Base-by-base conservation (phyloP, 2,113 vertebrate genomes). In the Erinaceus europaeus region DNA sequence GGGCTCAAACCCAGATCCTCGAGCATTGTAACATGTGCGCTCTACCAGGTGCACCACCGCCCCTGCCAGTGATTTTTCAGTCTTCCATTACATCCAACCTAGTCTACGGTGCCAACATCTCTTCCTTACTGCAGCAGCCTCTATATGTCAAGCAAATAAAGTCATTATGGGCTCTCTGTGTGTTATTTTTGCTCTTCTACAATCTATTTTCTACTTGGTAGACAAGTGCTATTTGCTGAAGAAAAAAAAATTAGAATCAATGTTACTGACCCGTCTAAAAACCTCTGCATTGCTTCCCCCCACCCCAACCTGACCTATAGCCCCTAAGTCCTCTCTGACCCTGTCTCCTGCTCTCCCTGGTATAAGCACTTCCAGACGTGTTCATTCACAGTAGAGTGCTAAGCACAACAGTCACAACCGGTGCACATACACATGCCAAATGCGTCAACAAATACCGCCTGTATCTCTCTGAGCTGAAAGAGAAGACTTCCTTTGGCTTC, bases 211-310 rank as follows among this genome's bases (percentile, higher is more conserved):
- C 27, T 74, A 46, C 18, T 53, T 25, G 80, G 17, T 36, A 17
- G 13, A 62, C 89, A 65, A 78, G 27, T 69, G 32, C 68, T 87
- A 65, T 32, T 78, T 65, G 69, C 71, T 82, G 69, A 84, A 84
- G n/a, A n/a, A n/a, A n/a, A 83, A 8, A 21, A 48, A 69, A 65
- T 79, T 25, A 64, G 34, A 86, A 32, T 4, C 42, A 73, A 38
- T 61, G n/a, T n/a, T 29, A 50, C 0, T 25, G 20, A 8, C 14
- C 32, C 23, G 21, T 55, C 25, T 62, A 27, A 38, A 69, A 36
- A 21, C 11, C 15, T 71, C 42, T 46, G 38, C 23, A 27, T 78
- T 86, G 38, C 59, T 71, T 4, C 25, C 34, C 69, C 23, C 3
- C 11, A 62, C 34, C 34, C 81, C 59, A 57, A 44, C 44, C 2